A percentile compares a stretch with the other conserved stretches of the same genome.
Conservation (phyloP, 2,113 vertebrate genomes). For the Pygoscelis antarcticus region DNA sequence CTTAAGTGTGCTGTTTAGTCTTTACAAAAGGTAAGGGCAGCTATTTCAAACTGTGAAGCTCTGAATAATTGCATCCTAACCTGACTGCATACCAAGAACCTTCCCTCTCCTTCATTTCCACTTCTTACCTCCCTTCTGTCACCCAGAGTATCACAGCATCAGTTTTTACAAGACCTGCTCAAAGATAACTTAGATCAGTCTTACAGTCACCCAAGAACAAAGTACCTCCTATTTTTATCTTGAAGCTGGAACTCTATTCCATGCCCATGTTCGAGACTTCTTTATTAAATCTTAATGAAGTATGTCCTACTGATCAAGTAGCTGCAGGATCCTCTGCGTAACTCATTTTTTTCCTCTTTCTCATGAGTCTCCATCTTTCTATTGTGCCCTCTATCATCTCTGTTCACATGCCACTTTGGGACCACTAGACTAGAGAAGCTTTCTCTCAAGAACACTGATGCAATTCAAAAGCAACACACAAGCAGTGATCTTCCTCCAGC, state of each 20-base stretch:
- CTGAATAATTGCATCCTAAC: slow-evolving; percentile 39
- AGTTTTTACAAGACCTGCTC: neutral
- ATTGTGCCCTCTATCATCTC: neutral
- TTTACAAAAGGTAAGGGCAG: slow-evolving; percentile 36
- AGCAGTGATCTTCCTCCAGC: neutral
- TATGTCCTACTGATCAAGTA: neutral
- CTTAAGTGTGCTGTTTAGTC: slow-evolving; percentile 43
- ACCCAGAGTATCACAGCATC: neutral
- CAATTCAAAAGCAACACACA: neutral
- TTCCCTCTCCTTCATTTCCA: slow-evolving; percentile 11
- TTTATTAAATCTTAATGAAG: neutral
- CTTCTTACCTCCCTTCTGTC: neutral
- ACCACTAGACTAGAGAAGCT: neutral
- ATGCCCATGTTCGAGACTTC: neutral
- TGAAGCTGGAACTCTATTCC: neutral
- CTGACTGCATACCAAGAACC: neutral
- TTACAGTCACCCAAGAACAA: neutral
- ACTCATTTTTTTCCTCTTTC: neutral
- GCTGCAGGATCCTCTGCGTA: neutral
- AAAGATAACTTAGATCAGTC: neutral
- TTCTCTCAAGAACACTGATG: neutral
- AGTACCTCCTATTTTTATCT: neutral
- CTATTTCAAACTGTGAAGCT: slow-evolving; percentile 26
- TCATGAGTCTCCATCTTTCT: neutral
- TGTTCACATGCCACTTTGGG: neutral